Evolutionary conservation across 2,797 vertebrate species (phyloP).

Genomic region (Cuculus canorus): DNA sequence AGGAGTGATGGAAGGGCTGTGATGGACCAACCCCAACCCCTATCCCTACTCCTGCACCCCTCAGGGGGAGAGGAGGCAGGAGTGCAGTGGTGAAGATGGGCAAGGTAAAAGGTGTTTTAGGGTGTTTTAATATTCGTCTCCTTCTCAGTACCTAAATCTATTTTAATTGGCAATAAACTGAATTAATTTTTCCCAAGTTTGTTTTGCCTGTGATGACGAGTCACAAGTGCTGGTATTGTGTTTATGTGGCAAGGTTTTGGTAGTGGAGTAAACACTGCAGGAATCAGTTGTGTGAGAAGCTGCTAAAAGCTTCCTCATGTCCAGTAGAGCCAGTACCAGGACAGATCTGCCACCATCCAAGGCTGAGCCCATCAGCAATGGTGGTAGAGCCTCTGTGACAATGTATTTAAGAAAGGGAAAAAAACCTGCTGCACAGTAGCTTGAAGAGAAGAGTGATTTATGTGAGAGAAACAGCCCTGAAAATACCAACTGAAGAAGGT

Average conservation of each 20-base stretch:
- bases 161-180: too few relatives aligned
- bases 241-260: too few relatives aligned
- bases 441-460: too few relatives aligned
- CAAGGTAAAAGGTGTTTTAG: not conserved
- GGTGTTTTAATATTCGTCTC: not conserved
- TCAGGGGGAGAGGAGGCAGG: fast-evolving
- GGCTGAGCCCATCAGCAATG: fast-evolving
- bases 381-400: not conserved
- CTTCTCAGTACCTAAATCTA: not conserved
- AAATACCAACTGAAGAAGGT: too few relatives aligned
- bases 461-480: too few relatives aligned
- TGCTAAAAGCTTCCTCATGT: not conserved
- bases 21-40: not conserved
- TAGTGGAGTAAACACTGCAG: too few relatives aligned
- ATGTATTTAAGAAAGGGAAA: not conserved
- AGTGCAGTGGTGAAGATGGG: fast-evolving
- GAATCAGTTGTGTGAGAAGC: too few relatives aligned
- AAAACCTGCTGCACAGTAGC: not conserved
- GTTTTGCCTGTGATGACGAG: too few relatives aligned
- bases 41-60: fast-evolving
- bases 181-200: not conserved
- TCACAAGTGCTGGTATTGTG: too few relatives aligned
- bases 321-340: not conserved
- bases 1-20: not conserved
- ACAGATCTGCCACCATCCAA: fast-evolving